Base-by-base conservation (phyloP, 1,140 invertebrate species). In the Subanguina moxae region DNA sequence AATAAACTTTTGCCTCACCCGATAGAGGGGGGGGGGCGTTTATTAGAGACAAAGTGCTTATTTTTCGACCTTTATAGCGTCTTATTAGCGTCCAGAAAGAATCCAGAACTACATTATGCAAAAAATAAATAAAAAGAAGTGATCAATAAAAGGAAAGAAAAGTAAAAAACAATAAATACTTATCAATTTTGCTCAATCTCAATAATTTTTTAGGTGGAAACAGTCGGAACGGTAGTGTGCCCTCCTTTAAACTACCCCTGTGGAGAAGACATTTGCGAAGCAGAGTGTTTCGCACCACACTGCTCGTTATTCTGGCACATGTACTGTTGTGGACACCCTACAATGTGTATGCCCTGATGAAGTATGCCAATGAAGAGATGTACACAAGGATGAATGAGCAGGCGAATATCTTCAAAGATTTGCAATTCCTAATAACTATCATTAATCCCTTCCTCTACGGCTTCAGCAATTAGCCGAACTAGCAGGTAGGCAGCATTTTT, bases 371-470 rank as follows among this genome's bases (percentile, higher is more conserved):
- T 48, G 52, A 63, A 13, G 68, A 67, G 13, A 21, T 74, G 25
- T 73, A 75, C 30, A 46, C 63, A 52, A 68, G 57, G 58, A 65
- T 81, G 32, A 74, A 63, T 25, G 78, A 76, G 28, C 68, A 81
- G 28, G 68, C 64, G 8, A 81, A 82, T 56, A 63, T 82, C 30
- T 70, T 82, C 58, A 80, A 82, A 52, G 78, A 82, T 27, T 38
- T 82, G 19, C 80, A 82, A 57, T 71, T 82, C 43, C 63, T 82
- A 23, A 81, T 80, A 58, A 71, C 77, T n/a, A 59, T 82, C 38
- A 75, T 80, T 68, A 80, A 80, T 58, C 79, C 78, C 9, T 82
- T 82, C 65, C 66, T 80, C 25, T 80, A 80, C 61, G 78, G 77
- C 7, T 76, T 79, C 57, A 5, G 3, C 32, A 38, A 38, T 11